These are phyloP conservation scores for Corticium candelabrum DNA, from an alignment of 37 sponge, comb jelly and placozoan species.

Conservation along the genomic window DNA sequence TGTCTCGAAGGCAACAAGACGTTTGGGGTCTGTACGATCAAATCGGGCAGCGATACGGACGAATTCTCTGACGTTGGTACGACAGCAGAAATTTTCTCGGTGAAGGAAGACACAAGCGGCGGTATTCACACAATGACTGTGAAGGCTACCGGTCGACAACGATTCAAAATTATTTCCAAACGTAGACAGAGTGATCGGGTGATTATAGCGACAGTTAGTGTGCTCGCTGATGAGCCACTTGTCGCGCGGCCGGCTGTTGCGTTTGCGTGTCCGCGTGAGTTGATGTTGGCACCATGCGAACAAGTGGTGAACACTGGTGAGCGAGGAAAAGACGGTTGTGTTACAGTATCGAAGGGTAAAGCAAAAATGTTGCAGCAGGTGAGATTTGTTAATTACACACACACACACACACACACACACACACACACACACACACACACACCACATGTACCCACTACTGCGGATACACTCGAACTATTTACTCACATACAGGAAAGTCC, in stretches of 20 bases:
- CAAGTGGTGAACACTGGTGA: no score
- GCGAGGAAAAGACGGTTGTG: no score
- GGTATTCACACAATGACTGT: constrained; percentile 8
- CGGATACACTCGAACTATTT: no score
- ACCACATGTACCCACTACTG: no score
- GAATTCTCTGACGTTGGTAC: constrained; percentile 51
- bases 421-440: no score
- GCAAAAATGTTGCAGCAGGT: no score
- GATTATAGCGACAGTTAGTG: not conserved
- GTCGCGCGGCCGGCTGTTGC: not conserved
- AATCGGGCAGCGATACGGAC: not conserved
- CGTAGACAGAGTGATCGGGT: not conserved
- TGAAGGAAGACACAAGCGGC: constrained; percentile 22
- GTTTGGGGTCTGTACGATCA: not conserved
- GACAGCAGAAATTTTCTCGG: constrained; percentile 55
- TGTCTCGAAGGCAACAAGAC: not conserved
- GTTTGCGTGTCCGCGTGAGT: not conserved
- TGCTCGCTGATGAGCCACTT: not conserved
- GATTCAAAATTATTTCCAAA: constrained; percentile 1
- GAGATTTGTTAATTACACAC: no score
- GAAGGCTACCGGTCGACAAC: constrained; percentile 9
- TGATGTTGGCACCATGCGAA: no score
- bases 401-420: no score
- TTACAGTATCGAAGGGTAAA: no score
- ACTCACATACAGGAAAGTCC: no score